Conservation (phyloP, 2,888 invertebrate genomes). For the Athalia rosae region DNA sequence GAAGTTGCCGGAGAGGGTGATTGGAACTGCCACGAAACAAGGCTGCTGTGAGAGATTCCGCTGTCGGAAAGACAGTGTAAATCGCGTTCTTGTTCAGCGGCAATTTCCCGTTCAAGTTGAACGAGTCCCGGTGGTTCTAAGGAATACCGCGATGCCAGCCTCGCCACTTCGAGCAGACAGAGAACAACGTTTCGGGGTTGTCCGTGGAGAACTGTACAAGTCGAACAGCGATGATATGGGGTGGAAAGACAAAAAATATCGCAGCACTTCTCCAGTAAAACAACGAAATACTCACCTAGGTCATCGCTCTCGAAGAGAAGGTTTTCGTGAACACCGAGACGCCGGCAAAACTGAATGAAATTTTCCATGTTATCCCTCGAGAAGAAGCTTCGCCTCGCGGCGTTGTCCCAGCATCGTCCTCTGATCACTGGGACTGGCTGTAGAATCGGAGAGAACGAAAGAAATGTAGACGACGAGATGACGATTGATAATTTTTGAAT, state of each 20-base stretch:
- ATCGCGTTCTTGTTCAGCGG: conserved; percentile 83
- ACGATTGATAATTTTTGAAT: too few species aligned
- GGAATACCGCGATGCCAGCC: conserved; percentile 85
- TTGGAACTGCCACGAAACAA: conserved; percentile 83
- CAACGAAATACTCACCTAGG: conserved; percentile 78
- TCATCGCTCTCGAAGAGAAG: conserved; percentile 93
- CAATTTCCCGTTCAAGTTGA: conserved; percentile 90
- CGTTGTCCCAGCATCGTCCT: conserved; percentile 88
- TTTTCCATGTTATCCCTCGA: conserved; percentile 93
- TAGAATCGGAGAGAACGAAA: conserved; percentile 49
- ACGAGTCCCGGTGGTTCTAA: conserved; percentile 89
- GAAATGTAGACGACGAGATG: neutral
- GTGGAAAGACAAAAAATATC: too few species aligned
- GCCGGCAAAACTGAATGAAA: conserved; percentile 90
- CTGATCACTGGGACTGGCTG: conserved; percentile 83
- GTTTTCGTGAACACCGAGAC: conserved; percentile 90
- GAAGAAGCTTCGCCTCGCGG: conserved; percentile 90
- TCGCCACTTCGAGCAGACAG: conserved; percentile 89
- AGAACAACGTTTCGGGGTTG: conserved; percentile 90
- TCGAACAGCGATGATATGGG: neutral
- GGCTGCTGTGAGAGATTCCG: conserved; percentile 76
- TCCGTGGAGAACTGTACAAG: conserved; percentile 82
- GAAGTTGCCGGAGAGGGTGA: conserved; percentile 72
- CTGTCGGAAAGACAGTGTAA: conserved; percentile 77
- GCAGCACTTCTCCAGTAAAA: neutral